Percentiles rank a stretch among this genome's conserved stretches.
Conservation (phyloP, 2,888 invertebrate species). For the Ectropis crepuscularia region DNA sequence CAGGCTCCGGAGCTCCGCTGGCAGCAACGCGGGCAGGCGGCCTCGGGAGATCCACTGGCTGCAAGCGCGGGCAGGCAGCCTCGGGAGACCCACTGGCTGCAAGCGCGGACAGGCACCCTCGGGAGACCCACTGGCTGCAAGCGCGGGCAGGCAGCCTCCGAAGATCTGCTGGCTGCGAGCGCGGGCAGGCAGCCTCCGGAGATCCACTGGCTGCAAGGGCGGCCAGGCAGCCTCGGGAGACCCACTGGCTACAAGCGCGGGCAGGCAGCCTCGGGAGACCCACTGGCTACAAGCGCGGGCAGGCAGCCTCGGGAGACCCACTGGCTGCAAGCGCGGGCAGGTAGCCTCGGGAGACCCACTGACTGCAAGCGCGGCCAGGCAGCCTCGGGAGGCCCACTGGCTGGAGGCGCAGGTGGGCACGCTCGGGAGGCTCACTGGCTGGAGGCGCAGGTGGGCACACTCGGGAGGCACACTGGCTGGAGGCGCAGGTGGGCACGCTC, state of each 20-base stretch:
- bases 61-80: not conserved
- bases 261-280: too few species aligned
- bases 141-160: not conserved
- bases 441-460: too few species aligned
- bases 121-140: not conserved
- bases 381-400: too few species aligned
- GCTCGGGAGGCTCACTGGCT: too few species aligned
- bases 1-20: too few species aligned
- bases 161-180: not conserved
- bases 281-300: not conserved
- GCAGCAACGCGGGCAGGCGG: not conserved
- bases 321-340: not conserved
- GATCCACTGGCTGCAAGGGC: too few species aligned
- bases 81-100: constrained; percentile 1
- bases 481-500: too few species aligned
- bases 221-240: too few species aligned
- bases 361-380: too few species aligned
- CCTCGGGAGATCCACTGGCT: not conserved
- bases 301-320: not conserved
- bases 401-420: too few species aligned
- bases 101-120: not conserved
- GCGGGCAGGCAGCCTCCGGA: not conserved
- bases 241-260: too few species aligned
- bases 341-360: not conserved
- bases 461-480: too few species aligned